These are phyloP conservation scores for Cantharis lateralis DNA, from an alignment of 2,888 invertebrate genomes.

Conservation along the genomic window DNA sequence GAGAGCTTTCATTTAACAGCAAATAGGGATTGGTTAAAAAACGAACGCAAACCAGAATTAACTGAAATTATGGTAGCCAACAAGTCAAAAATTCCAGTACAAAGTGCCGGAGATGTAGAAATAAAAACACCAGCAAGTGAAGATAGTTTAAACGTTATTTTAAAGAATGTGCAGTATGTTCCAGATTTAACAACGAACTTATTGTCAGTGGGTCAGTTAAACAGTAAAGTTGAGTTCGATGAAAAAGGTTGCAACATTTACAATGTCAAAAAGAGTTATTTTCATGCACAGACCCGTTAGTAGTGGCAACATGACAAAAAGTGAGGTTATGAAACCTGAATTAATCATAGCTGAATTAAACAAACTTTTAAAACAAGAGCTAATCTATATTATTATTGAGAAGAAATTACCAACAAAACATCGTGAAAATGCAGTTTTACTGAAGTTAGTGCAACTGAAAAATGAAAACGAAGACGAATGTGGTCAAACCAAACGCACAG, in stretches of 20 bases:
- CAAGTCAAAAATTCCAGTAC: conserved; percentile 2
- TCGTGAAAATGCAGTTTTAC: no score
- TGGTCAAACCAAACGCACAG: no score
- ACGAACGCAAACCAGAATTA: conserved; percentile 7
- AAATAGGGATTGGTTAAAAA: neutral
- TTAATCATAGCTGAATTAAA: no score
- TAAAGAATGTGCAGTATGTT: conserved; percentile 17
- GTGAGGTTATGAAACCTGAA: no score
- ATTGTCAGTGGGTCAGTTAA: conserved; percentile 24
- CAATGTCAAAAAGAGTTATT: no score
- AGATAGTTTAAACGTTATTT: conserved; percentile 5
- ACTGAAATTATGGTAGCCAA: conserved; percentile 21
- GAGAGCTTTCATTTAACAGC: conserved; percentile 39
- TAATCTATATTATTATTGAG: no score
- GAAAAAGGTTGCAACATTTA: conserved; percentile 18
- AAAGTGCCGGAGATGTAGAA: conserved; percentile 10
- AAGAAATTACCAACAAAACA: no score
- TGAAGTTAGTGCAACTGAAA: no score
- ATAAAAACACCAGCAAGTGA: conserved; percentile 5
- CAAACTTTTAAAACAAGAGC: no score
- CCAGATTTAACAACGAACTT: conserved; percentile 24
- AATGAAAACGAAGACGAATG: no score
- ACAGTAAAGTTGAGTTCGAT: conserved; percentile 14
- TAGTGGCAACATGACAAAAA: no score
- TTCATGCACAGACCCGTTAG: no score